These are phyloP conservation scores for Pipistrellus kuhlii DNA, from an alignment of 2,797 vertebrate genomes.

Conservation along the genomic window DNA sequence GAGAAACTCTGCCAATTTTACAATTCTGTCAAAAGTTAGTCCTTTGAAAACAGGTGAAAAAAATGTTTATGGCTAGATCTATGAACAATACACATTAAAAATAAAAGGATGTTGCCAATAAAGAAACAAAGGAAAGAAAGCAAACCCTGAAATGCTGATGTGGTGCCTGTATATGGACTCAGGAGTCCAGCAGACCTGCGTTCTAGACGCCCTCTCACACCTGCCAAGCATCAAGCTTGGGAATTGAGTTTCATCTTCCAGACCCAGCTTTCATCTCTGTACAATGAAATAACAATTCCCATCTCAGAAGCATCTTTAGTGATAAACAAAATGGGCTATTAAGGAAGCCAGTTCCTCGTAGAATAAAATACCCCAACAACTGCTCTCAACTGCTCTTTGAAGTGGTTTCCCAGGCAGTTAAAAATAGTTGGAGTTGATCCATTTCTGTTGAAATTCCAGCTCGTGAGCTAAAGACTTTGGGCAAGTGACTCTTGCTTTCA, in stretches of 20 bases:
- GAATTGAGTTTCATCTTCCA: background rate
- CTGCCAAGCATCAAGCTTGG: background rate
- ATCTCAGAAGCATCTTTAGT: background rate
- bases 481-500: background rate
- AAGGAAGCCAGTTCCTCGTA: background rate
- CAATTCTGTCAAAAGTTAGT: background rate
- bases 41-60: background rate
- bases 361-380: background rate
- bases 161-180: rapidly evolving
- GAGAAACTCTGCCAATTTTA: background rate
- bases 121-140: background rate
- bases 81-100: background rate
- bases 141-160: rapidly evolving
- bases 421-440: background rate
- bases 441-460: background rate
- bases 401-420: background rate
- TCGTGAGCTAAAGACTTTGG: background rate
- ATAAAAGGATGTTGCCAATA: background rate
- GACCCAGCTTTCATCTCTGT: background rate
- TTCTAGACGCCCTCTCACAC: rapidly evolving
- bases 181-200: background rate
- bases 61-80: background rate
- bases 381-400: background rate
- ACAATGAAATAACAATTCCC: background rate
- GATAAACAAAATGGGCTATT: background rate